Percentiles rank a stretch among this genome's conserved stretches.
Evolutionary conservation across 1,140 invertebrate species (phyloP).

Genomic region (Trichoplusia ni): DNA sequence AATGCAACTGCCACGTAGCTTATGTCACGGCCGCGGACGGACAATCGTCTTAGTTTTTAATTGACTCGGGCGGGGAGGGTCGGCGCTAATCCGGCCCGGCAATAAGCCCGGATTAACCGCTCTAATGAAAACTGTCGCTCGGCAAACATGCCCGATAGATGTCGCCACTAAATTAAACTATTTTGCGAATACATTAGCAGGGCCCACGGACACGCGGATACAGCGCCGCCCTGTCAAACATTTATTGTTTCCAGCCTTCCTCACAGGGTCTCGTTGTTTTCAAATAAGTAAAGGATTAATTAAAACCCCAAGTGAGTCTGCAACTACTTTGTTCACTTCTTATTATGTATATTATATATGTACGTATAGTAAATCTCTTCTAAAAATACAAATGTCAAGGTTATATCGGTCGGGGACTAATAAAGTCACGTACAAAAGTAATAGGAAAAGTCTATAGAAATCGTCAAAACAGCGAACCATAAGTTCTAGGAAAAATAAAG

Average conservation of each 20-base stretch:
- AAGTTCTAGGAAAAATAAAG: no score
- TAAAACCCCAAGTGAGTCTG: no score
- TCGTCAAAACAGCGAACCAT: no score
- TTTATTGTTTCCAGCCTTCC: constrained; percentile 10
- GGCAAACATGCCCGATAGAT: constrained; percentile 27
- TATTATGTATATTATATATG: no score
- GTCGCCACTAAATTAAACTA: constrained; percentile 47
- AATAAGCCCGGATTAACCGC: constrained; percentile 29
- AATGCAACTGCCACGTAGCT: not conserved
- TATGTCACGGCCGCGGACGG: not conserved
- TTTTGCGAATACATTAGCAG: constrained; percentile 42
- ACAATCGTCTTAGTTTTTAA: constrained; percentile 40
- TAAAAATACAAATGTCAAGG: no score
- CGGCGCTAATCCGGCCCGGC: not conserved
- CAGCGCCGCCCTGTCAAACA: not conserved
- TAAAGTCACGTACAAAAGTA: no score
- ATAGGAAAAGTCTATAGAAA: no score
- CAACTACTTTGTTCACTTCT: no score
- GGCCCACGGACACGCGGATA: not conserved
- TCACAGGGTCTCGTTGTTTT: not conserved
- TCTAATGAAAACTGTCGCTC: constrained; percentile 38
- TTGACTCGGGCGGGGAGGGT: constrained; percentile 11
- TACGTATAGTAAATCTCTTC: no score
- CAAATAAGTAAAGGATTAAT: no score
- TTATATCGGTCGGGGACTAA: no score